Evolutionary conservation across 2,888 invertebrate species (phyloP), one percentile per base, ranked within the genome.

Genomic region (Serrognathus titanus): DNA sequence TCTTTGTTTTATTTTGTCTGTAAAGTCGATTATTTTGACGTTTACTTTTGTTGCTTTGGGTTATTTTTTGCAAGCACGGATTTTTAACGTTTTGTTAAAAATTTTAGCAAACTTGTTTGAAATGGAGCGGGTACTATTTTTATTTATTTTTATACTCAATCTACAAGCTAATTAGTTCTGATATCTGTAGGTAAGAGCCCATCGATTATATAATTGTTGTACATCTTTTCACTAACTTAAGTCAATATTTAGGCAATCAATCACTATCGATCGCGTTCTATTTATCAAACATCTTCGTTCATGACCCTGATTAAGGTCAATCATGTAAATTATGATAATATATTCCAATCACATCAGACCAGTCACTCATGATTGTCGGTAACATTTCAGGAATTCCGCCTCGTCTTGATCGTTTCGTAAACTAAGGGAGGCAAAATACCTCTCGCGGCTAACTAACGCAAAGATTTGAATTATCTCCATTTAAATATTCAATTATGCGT

Each of bases 291-390:
- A 10, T 16, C 16, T 43, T 13, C 43, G 13, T 7, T 43, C 16
- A 31, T 7, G 24, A 31, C 12, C 12, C 43, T 20, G 43, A 43
- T 43, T 43, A 16, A 43, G 43, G 13, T 43, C 43, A 43, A 43
- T 43, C 43, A 16, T 12, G 13, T 38, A 47, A 37, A 53, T 43
- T 16, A 35, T 31, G 31, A 38, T 50, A 55, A 55, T 55, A 38
- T 55, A 55, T 55, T 55, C 55, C 50, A 38, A 43, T 55, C 50
- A 41, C 55, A 49, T 55, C 16, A 24, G 16, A 41, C 11, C 16
- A 41, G 54, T 45, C 55, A 46, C 49, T 43, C 43, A 43, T 20
- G 9, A 43, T 16, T 6, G 43, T 20, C 43, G 7, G n/a, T 46
- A 47, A 52, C 31, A 24, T 46, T 46, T 52, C 11, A 52, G 39